Evolutionary conservation across 2,113 vertebrate species (phyloP), one percentile per base, ranked within the genome.

Genomic region (Dicerorhinus sumatrensis): DNA sequence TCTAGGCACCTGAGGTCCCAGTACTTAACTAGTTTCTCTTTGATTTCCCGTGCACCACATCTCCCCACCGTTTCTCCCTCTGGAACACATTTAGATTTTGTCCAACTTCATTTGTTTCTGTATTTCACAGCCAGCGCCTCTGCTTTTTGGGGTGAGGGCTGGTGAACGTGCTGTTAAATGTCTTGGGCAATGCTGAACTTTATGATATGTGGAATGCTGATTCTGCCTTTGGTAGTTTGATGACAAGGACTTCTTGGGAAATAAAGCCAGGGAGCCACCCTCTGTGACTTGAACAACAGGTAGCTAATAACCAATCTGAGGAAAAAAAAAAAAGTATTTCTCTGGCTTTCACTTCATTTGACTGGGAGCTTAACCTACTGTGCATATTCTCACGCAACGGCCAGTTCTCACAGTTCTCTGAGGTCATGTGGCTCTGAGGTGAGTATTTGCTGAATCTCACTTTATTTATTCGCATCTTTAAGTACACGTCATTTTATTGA

Each of bases 161-260:
- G 16, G 60, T 0, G 17, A 33, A 12, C 0, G 0, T 58, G 69
- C 70, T 33, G 14, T 16, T 27, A 31, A 13, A 14, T 7, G 7
- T 42, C 84, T 80, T 77, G 77, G 63, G 63, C 31, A 10, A 3
- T 56, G 70, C 89, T 60, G 48, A 39, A 29, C 60, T 33, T 23
- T n/a, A n/a, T 17, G 62, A 54, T 63, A 2, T 20, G 25, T 8
- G 23, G 14, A 33, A 17, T 0, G 7, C n/a, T 56, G 58, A 54
- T 58, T 88, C 56, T 83, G 90, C 51, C 82, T 54, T 84, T 17
- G 39, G 39, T 18, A 20, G 69, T 56, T 4, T 54, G 80, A 60
- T 92, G 91, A 62, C 93, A 94, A 21, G 70, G 72, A 12, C 13
- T 9, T 60, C 73, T 86, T 54, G 80, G 51, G 83, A 62, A 62